Evolutionary conservation across 2,113 vertebrate species (phyloP), one percentile per base, ranked within the genome.

Genomic region (Alligator sinensis): DNA sequence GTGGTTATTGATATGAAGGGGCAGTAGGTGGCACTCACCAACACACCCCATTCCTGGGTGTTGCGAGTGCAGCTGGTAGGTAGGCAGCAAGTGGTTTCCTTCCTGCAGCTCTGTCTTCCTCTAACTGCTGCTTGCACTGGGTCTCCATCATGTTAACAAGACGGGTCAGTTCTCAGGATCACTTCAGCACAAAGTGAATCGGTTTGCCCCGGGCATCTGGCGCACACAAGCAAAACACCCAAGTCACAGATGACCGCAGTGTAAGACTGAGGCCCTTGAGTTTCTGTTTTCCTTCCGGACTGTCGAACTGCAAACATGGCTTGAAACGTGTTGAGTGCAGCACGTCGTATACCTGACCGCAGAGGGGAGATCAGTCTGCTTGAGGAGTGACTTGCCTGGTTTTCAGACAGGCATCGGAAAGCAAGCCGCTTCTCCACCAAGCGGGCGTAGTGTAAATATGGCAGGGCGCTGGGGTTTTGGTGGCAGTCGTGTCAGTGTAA

Each of bases 81-180:
- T 58, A 27, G 9, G 1, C 1, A 3, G 54, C 63, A 57, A 1
- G 34, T n/a, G 66, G n/a, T 18, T 70, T 70, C 66, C 66, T 70
- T 17, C 6, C 9, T 1, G 79, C 3, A 1, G 28, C 64, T n/a
- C 72, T 47, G 62, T 57, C 62, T 54, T n/a, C 28, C 57, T 28
- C n/a, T 3, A 68, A 22, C 4, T 0, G 30, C 57, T 59, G 57
- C 76, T 5, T 3, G 0, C 0, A 25, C 8, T 27, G 17, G 2
- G 14, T 9, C 88, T 79, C 81, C 61, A 30, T 22, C 17, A 62
- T 4, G 19, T 62, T 1, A 68, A 54, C 82, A 87, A 58, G 77
- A 85, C 11, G 21, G 79, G 13, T 19, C 68, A 38, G 5, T 8
- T 89, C 87, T 84, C 55, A 34, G 78, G 60, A 11, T n/a, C 5